phyloP scores from a whole-genome alignment of 1,140 invertebrate species.

The Nasonia longicornis region DNA sequence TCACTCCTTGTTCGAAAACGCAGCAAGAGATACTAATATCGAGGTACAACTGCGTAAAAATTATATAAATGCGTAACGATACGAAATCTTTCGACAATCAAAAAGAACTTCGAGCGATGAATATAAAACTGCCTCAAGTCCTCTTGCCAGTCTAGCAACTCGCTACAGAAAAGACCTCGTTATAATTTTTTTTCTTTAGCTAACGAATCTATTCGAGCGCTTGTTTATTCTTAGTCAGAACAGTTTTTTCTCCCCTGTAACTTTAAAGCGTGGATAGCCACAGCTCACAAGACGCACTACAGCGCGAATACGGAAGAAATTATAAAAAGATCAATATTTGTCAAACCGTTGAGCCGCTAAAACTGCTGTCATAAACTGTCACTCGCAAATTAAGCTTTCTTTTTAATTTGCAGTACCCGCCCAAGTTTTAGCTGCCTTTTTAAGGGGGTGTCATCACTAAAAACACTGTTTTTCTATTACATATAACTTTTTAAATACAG shows the following conservation, averaged over 20 bases:
- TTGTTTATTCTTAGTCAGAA: slow-evolving; percentile 7
- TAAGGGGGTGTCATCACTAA: too few relatives aligned
- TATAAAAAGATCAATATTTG: slow-evolving; percentile 23
- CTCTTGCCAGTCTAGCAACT: background rate
- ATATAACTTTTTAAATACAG: too few relatives aligned
- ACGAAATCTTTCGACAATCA: slow-evolving; percentile 6
- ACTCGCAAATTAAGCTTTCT: background rate
- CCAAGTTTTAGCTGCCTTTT: background rate
- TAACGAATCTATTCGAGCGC: background rate
- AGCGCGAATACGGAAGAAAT: background rate
- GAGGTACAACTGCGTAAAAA: background rate
- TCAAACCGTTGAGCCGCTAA: background rate
- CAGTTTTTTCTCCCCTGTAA: background rate
- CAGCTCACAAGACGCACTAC: background rate
- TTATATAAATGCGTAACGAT: background rate
- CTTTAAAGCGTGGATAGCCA: background rate
- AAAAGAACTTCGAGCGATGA: background rate
- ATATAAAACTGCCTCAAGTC: background rate
- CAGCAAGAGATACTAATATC: background rate
- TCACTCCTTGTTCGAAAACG: background rate
- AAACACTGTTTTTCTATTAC: too few relatives aligned
- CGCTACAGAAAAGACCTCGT: background rate
- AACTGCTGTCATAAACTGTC: background rate
- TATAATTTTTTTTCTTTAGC: background rate
- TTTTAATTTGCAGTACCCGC: background rate